Conservation (phyloP, 2,113 vertebrate species). For the Octodon degus region DNA sequence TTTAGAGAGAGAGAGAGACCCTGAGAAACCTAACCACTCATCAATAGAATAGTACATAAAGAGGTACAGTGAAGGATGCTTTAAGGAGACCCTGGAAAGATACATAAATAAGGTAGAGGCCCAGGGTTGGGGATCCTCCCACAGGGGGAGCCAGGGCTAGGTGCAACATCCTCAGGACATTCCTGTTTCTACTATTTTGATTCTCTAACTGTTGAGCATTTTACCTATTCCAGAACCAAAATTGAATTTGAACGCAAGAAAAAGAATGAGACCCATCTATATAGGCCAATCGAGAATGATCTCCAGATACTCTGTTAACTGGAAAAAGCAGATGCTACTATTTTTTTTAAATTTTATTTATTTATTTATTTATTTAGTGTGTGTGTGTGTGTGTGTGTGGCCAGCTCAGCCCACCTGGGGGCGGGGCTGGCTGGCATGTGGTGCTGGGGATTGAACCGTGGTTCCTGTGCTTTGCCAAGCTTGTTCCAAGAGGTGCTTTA, state of each 20-base stretch:
- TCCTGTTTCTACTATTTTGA: constrained; percentile 28
- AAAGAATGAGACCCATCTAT: background rate
- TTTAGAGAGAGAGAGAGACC: background rate
- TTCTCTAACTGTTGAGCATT: constrained; percentile 11
- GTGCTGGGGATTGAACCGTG: too few relatives aligned
- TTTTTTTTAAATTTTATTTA: background rate
- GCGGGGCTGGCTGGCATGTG: too few relatives aligned
- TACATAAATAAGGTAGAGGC: background rate
- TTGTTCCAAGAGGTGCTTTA: too few relatives aligned
- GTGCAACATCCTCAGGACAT: background rate
- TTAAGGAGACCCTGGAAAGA: constrained; percentile 22
- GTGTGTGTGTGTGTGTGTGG: too few relatives aligned
- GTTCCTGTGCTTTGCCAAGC: too few relatives aligned
- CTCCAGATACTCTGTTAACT: constrained; percentile 2
- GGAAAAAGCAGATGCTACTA: background rate
- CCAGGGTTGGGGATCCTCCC: too few relatives aligned
- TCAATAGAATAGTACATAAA: background rate
- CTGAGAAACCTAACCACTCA: constrained; percentile 3
- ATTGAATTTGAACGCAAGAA: constrained; percentile 44
- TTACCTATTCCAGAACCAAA: constrained; percentile 34
- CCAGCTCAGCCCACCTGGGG: too few relatives aligned
- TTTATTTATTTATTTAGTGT: too few relatives aligned
- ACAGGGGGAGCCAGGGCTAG: background rate
- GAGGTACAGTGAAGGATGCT: background rate
- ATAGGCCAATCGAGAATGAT: background rate